Percentiles rank a stretch among this genome's conserved stretches.
phyloP scores from a whole-genome alignment of 1,140 invertebrate species.

The Lethrus apterus region DNA sequence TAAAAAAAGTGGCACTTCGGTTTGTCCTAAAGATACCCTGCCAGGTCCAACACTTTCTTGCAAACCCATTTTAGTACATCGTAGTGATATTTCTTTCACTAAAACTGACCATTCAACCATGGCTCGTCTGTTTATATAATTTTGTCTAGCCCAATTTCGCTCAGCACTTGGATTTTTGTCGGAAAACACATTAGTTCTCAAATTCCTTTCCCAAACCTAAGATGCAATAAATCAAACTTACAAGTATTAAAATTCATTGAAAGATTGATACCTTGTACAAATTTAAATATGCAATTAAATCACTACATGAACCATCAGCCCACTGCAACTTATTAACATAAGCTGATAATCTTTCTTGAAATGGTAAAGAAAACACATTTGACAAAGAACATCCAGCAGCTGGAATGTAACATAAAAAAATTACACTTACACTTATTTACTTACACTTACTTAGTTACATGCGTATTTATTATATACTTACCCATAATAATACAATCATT shows the following conservation, averaged over 20 bases:
- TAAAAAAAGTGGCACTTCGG: constrained; percentile 50
- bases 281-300: constrained; percentile 74
- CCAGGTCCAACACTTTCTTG: constrained; percentile 34
- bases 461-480: too few species aligned
- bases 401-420: constrained; percentile 38
- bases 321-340: constrained; percentile 75
- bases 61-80: constrained; percentile 53
- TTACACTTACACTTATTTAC: background rate
- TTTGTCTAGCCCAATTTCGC: constrained; percentile 60
- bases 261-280: constrained; percentile 55
- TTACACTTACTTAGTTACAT: background rate
- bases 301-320: constrained; percentile 75
- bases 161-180: constrained; percentile 43
- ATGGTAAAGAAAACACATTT: constrained; percentile 71
- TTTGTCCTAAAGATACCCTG: constrained; percentile 40
- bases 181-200: constrained; percentile 28
- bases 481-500: constrained; percentile 85
- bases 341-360: constrained; percentile 59
- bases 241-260: background rate
- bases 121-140: constrained; percentile 65
- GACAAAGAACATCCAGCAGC: constrained; percentile 74
- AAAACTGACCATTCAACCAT: constrained; percentile 67
- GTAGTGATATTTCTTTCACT: constrained; percentile 57
- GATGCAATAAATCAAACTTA: background rate
- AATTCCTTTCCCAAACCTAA: constrained; percentile 35